Evolutionary conservation across 1,140 invertebrate genomes (phyloP), one percentile per base, ranked within the genome.

Genomic region (Vollenhovia emeryi): DNA sequence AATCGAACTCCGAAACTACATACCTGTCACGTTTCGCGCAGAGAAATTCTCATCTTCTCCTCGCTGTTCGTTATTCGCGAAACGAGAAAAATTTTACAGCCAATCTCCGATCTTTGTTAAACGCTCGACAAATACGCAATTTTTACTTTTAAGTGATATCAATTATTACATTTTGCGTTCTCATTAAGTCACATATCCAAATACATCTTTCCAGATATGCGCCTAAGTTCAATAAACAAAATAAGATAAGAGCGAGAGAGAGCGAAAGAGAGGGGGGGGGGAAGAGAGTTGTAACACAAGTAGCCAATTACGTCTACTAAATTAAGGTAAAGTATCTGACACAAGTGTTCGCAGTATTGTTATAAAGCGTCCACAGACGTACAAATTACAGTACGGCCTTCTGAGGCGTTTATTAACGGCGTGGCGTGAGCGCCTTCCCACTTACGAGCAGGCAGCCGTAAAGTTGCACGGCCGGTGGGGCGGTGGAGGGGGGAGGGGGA

Each of bases 1-100:
- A 76, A 71, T 80, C 75, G 71, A 69, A 80, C 78, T 76, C 27
- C 69, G 66, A 52, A 85, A 84, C 75, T 66, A n/a, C n/a, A n/a
- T n/a, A 68, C 24, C 85, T 75, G 84, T 83, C 79, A 76, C 78
- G 64, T 83, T 45, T 64, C 85, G 59, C 66, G n/a, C 33, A 48
- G 36, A 24, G 78, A 78, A 69, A 40, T 80, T 36, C 73, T 36
- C 62, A 48, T 75, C 36, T 78, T 55, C 21, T 33, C 69, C 55
- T 69, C 62, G 21, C 57, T 76, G 18, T 40, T 45, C 75, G 75
- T 7, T 45, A 64, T 79, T 79, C 80, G 15, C 68, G 52, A 73
- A 60, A 76, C 55, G 21, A 60, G 2, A 7, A 69, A 40, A 79
- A 69, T 68, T 79, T 79, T 55, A 7, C 68, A 79, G 45, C 36